Evolutionary conservation across 2,113 vertebrate species (phyloP), one percentile per base, ranked within the genome.

Genomic region (Thalassoma bifasciatum): DNA sequence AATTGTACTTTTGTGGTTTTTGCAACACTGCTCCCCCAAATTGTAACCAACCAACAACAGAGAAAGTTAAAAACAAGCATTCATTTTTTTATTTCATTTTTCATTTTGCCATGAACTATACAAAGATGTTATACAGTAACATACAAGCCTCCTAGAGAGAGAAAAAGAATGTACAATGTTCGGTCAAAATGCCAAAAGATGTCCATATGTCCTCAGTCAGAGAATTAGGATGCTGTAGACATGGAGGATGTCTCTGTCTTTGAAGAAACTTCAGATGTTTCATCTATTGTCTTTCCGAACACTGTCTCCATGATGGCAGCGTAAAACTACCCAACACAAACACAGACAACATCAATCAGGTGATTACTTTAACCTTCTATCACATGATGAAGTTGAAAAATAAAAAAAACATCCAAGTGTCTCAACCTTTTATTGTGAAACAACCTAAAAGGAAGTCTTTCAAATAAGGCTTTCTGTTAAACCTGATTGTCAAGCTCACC

Each of bases 261-360:
- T 83, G 91, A 91, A 67, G 94, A 92, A 6, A 85, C 8, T 0
- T 94, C 90, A 0, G 95, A 93, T 0, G 93, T 84, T 0, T 95
- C 95, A 0, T 86, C 73, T 79, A 93, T 93, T 73, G 93, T 85
- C 80, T 89, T 94, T 22, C 94, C 92, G 13, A 94, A 96, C 50
- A 95, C 91, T 2, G 91, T 94, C 79, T 95, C 93, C 95, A 94
- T 87, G 88, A 96, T 95, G 85, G 95, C 95, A 61, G 86, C 92
- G 0, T 90, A 90, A 85, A 96, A 96, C 95, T 97, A 71, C 5
- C 2, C 57, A 42, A 49, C 19, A 38, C 40, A 42, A 12, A 42
- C 40, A 42, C 40, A 42, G 11, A 42, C 10, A 19, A 21, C 34
- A 82, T 64, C 23, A 13, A 38, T 12, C 17, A 17, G 57, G 46